These are phyloP conservation scores for Nipponacmea schrenckii DNA, from an alignment of 2,888 invertebrate genomes.

Conservation along the genomic window DNA sequence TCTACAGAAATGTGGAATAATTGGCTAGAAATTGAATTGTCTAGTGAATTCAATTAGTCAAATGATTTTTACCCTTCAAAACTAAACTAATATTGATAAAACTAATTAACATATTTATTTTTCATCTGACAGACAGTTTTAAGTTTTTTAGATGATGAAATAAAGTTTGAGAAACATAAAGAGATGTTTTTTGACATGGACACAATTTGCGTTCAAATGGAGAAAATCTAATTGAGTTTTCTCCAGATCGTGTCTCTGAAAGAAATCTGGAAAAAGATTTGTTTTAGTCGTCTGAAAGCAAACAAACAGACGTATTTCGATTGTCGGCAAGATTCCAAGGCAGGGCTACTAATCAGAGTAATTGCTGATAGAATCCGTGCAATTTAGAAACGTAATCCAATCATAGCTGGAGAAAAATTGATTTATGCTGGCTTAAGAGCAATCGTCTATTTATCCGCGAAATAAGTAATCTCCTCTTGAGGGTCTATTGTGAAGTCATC, in stretches of 20 bases:
- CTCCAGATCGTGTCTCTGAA: background rate
- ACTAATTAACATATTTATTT: too few relatives aligned
- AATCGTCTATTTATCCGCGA: conserved; percentile 25
- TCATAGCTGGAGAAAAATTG: conserved; percentile 19
- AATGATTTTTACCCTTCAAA: too few relatives aligned
- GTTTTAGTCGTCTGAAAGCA: conserved; percentile 2
- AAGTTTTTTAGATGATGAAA: too few relatives aligned
- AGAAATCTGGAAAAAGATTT: background rate
- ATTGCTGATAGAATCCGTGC: conserved; percentile 20
- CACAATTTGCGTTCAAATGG: background rate
- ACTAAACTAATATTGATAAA: too few relatives aligned
- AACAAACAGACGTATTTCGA: background rate
- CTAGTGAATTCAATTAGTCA: too few relatives aligned
- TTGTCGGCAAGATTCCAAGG: background rate
- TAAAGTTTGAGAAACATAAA: too few relatives aligned
- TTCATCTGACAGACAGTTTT: too few relatives aligned
- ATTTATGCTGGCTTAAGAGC: conserved; percentile 19
- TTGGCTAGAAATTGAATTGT: too few relatives aligned
- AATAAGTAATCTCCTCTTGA: conserved; percentile 16
- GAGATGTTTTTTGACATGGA: too few relatives aligned
- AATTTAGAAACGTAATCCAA: conserved; percentile 22
- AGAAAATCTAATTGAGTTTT: background rate
- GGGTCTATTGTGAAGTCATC: conserved; percentile 4
- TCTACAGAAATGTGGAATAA: too few relatives aligned
- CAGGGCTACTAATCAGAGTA: conserved; percentile 19